Evolutionary conservation across 2,113 vertebrate species (phyloP).

Genomic region (Boulengeromyrus knoepffleri): DNA sequence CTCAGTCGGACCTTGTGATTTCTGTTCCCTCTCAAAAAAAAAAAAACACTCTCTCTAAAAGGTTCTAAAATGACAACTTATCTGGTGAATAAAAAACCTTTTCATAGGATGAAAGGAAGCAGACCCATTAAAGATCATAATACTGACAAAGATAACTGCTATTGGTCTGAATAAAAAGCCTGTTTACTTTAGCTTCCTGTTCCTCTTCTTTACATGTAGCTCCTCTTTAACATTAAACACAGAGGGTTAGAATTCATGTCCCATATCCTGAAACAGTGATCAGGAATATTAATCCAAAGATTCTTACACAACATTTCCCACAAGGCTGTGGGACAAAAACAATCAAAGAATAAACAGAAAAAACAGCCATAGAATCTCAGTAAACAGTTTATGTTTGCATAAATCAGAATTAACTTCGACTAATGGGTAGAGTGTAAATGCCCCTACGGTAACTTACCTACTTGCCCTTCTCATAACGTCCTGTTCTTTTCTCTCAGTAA

Average conservation of each 20-base stretch:
- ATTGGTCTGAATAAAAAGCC: background rate
- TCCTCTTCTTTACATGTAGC: background rate
- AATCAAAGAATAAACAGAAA: conserved; percentile 11
- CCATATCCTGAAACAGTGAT: conserved; percentile 16
- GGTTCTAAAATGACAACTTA: background rate
- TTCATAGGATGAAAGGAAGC: background rate
- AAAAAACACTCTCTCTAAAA: conserved; percentile 2
- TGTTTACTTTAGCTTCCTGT: background rate
- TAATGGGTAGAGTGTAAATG: background rate
- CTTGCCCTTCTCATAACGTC: background rate
- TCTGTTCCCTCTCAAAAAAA: background rate
- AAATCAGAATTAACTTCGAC: background rate
- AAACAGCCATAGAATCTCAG: background rate
- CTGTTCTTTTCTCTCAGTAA: background rate
- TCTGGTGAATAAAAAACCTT: conserved; percentile 13
- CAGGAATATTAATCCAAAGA: conserved; percentile 25
- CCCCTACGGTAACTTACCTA: conserved; percentile 14
- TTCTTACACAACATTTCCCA: conserved; percentile 20
- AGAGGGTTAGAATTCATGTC: conserved; percentile 8
- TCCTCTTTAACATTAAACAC: background rate
- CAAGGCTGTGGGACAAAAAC: background rate
- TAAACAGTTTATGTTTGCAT: background rate
- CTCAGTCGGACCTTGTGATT: background rate
- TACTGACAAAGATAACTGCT: background rate
- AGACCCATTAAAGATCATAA: background rate